Evolutionary conservation across 2,113 vertebrate species (phyloP), one percentile per base, ranked within the genome.

Genomic region (Ammodytes marinus): DNA sequence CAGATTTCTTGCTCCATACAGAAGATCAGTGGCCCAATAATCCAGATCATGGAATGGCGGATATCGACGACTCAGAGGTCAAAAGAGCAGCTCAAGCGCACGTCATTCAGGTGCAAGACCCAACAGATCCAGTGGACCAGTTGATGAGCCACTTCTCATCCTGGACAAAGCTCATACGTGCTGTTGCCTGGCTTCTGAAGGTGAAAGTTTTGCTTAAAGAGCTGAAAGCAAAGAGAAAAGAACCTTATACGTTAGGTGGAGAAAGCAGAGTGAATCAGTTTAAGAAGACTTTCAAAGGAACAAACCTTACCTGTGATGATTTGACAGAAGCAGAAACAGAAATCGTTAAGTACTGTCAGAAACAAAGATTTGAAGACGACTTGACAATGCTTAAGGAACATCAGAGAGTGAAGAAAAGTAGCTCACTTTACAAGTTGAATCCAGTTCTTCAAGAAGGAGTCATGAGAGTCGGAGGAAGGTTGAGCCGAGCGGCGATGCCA

Each of bases 391-490:
- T 65, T 37, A 27, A 75, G 8, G 35, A 55, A 49, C 4, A 35
- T 14, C 63, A 57, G 8, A 75, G 1, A 8, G 72, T 76, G 7
- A 80, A 80, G 57, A 72, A 42, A 61, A 8, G 8, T 6, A 76
- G 73, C 8, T 54, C 37, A 7, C 43, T 77, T 2, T 63, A 19
- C 5, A 80, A 55, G 61, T 4, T 81, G 10, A 72, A 57, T 61
- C 83, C 68, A 73, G 39, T 81, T 0, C 35, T 73, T 2, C 61
- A 73, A 73, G 53, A 78, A 6, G 69, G 54, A 53, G 27, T 83
- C 4, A 40, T 73, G 0, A 42, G 52, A 58, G 73, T 82, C 3
- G 60, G 58, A 0, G 73, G 66, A 50, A 70, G 73, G 37, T 19
- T 82, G n/a, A 59, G 59, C 3, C 35, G 4, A 1, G 47, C 63